These are phyloP conservation scores for Agrilus biguttatus DNA, from an alignment of 2,888 invertebrate genomes.

Conservation along the genomic window DNA sequence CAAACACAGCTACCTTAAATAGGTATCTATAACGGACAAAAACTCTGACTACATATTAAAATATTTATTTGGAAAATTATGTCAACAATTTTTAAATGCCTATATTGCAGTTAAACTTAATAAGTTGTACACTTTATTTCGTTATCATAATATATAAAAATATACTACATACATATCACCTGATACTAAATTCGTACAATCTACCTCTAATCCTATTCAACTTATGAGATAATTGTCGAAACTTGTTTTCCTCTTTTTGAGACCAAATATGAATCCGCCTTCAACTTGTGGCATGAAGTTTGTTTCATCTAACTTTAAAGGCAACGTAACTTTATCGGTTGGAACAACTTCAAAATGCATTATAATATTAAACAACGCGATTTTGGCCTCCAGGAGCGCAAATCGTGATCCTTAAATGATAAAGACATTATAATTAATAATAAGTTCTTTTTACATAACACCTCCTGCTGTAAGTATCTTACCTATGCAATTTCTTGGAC, in stretches of 20 bases:
- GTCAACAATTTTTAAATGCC: no score
- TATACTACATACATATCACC: no score
- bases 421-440: not conserved
- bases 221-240: not conserved
- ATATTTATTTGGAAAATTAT: no score
- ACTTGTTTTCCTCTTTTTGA: conserved; percentile 6
- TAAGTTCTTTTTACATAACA: not conserved
- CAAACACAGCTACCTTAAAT: no score
- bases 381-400: conserved; percentile 16
- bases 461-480: not conserved
- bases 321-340: conserved; percentile 15
- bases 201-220: not conserved
- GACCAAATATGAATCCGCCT: conserved; percentile 16
- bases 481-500: conserved; percentile 27
- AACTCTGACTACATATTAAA: no score
- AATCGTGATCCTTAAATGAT: conserved; percentile 12
- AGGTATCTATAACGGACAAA: no score
- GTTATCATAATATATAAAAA: no score
- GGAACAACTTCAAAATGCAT: conserved; percentile 13
- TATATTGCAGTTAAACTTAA: no score
- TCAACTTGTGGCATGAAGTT: conserved; percentile 11
- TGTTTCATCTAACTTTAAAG: conserved; percentile 12
- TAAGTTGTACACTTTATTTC: no score
- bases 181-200: no score
- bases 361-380: conserved; percentile 11